A percentile compares a stretch with the other conserved stretches of the same genome.
phyloP scores from a whole-genome alignment of 1,140 invertebrate genomes.

The Hormaphis cornu region DNA sequence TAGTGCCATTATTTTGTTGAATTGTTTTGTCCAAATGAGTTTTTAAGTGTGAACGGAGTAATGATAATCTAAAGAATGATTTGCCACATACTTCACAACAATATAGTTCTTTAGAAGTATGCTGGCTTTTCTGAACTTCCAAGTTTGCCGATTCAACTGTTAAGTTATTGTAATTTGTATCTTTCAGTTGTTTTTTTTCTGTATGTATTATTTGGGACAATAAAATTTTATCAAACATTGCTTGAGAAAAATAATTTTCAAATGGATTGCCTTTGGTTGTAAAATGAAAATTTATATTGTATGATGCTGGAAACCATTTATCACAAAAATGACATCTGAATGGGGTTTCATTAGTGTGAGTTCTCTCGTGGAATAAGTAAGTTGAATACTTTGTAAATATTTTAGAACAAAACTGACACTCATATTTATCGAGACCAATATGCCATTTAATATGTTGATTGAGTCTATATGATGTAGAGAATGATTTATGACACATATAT shows the following conservation, averaged over 20 bases:
- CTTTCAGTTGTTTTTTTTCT: neutral
- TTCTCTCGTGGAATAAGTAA: constrained; percentile 10
- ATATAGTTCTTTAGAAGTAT: neutral
- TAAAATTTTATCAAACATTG: neutral
- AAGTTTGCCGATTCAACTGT: neutral
- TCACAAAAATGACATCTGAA: neutral
- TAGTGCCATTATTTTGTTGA: neutral
- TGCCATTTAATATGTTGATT: constrained; percentile 20
- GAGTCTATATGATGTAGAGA: neutral
- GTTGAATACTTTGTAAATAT: neutral
- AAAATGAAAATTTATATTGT: constrained; percentile 10
- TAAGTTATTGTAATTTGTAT: neutral
- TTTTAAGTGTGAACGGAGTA: neutral
- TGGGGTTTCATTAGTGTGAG: neutral
- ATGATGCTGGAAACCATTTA: neutral
- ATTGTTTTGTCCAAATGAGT: neutral
- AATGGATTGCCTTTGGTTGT: neutral
- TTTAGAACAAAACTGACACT: constrained; percentile 12
- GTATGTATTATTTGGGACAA: neutral
- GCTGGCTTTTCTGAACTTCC: neutral
- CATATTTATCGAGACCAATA: constrained; percentile 8
- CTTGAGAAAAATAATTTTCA: neutral
- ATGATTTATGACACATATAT: constrained; percentile 8
- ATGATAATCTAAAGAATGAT: neutral
- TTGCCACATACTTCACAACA: neutral